Conservation (phyloP, 2,888 invertebrate genomes). For the Anoplius nigerrimus region DNA sequence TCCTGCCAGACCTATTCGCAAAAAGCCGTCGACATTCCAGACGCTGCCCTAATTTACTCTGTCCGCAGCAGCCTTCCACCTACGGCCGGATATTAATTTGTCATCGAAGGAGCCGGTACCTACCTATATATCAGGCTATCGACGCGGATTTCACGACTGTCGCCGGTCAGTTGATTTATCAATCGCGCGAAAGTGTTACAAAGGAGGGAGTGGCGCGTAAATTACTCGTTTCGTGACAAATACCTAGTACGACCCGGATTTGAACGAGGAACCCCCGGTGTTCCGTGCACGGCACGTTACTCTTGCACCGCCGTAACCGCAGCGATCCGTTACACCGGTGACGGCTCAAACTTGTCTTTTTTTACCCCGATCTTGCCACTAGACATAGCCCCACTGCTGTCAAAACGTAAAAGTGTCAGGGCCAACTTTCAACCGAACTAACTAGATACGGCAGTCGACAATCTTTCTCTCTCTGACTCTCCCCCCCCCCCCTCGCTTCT, state of each 20-base stretch:
- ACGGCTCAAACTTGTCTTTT: constrained; percentile 11
- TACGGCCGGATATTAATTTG: too few species aligned
- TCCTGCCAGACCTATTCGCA: too few species aligned
- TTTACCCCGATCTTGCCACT: constrained; percentile 17
- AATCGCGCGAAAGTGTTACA: too few species aligned
- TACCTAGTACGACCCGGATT: constrained; percentile 42
- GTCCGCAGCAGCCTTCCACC: too few species aligned
- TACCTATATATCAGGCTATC: too few species aligned
- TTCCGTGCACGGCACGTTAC: constrained; percentile 31
- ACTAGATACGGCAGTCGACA: neutral
- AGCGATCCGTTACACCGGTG: constrained; percentile 31
- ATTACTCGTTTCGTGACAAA: constrained; percentile 46
- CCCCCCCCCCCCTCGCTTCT: too few species aligned
- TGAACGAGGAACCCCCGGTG: constrained; percentile 31
- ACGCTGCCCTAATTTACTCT: neutral
- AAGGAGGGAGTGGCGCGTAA: constrained; percentile 8
- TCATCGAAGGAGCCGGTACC: too few species aligned
- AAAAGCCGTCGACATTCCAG: constrained; percentile 4
- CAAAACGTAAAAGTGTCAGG: neutral
- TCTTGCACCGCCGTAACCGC: constrained; percentile 24
- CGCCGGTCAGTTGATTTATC: too few species aligned
- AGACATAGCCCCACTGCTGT: neutral
- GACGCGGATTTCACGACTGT: too few species aligned
- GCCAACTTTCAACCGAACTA: neutral
- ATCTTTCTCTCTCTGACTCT: too few species aligned